Evolutionary conservation across 2,797 vertebrate genomes (phyloP).

Genomic region (Notoglanidium macrostoma): DNA sequence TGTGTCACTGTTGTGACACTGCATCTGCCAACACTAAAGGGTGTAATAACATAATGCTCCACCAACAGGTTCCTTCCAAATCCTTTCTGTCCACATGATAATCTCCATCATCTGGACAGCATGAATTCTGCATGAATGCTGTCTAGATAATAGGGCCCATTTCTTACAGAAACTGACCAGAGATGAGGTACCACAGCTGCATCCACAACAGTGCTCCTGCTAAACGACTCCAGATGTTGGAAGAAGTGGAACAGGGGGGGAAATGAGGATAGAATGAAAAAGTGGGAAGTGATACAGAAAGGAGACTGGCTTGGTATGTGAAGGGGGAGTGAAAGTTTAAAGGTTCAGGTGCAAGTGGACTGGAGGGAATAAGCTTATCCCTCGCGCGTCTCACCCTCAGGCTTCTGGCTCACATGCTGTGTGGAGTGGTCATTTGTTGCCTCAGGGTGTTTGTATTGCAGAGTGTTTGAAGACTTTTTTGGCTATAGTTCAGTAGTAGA

Average conservation of each 20-base stretch:
- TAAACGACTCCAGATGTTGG: constrained; percentile 76
- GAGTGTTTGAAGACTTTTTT: constrained; percentile 22
- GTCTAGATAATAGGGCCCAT: constrained; percentile 43
- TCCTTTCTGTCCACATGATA: background rate
- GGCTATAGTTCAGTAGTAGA: constrained; percentile 22
- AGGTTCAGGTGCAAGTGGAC: constrained; percentile 54
- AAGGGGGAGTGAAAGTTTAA: constrained; percentile 28
- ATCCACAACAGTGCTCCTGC: constrained; percentile 64
- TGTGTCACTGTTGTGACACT: constrained; percentile 24
- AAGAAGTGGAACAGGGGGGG: constrained; percentile 49
- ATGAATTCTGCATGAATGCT: background rate
- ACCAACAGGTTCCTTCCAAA: background rate
- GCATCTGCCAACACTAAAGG: constrained; percentile 5
- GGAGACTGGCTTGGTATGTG: background rate
- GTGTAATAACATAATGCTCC: background rate
- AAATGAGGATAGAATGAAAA: constrained; percentile 49
- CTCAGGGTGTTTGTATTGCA: constrained; percentile 20
- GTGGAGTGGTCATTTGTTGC: constrained; percentile 22
- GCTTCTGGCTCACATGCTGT: constrained; percentile 33
- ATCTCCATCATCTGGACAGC: constrained; percentile 16
- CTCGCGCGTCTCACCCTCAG: constrained; percentile 7
- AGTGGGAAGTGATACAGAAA: constrained; percentile 50
- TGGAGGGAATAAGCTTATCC: constrained; percentile 11
- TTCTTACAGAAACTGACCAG: constrained; percentile 48
- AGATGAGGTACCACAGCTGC: constrained; percentile 47